A percentile compares a stretch with the other conserved stretches of the same genome.
Conservation (phyloP, 2,113 vertebrate genomes). For the Psilopogon haemacephalus region DNA sequence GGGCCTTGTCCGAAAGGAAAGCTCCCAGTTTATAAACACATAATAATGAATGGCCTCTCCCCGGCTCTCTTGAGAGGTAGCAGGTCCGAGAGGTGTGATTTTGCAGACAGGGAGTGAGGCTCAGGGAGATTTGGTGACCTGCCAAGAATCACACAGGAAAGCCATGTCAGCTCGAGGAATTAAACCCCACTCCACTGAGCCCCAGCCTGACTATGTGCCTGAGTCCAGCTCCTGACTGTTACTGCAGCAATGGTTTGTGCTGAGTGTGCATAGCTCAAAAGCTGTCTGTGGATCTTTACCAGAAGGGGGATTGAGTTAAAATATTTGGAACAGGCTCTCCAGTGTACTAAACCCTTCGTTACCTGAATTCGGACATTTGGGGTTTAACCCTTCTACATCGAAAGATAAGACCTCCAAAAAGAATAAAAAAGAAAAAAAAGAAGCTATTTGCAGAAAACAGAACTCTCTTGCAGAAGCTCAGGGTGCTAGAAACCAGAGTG, state of each 20-base stretch:
- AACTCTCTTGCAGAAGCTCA: not conserved
- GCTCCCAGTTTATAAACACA: not conserved
- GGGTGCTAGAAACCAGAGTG: not conserved
- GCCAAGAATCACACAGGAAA: constrained; percentile 68
- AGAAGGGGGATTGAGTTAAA: constrained; percentile 2
- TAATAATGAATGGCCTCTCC: not conserved
- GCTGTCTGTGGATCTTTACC: not conserved
- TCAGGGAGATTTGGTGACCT: constrained; percentile 37
- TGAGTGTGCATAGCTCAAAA: not conserved
- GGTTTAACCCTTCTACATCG: not conserved
- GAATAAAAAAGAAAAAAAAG: not conserved
- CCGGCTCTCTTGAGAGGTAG: not conserved
- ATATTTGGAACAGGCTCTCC: not conserved
- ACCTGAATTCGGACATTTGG: not conserved
- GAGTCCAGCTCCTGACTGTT: constrained; percentile 4
- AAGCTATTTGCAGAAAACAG: not conserved
- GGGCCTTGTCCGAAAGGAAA: not conserved
- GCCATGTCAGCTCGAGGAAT: constrained; percentile 50
- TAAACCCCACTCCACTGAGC: constrained; percentile 29
- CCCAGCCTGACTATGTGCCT: not conserved
- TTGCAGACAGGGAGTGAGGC: constrained; percentile 45
- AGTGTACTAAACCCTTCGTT: not conserved
- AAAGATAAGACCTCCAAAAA: not conserved
- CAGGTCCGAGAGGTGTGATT: constrained; percentile 48
- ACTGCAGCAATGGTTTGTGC: not conserved